Percentiles rank a stretch among this genome's conserved stretches.
These are phyloP conservation scores for Orchestia grillus DNA, from an alignment of 1,140 invertebrate genomes.

Conservation along the genomic window DNA sequence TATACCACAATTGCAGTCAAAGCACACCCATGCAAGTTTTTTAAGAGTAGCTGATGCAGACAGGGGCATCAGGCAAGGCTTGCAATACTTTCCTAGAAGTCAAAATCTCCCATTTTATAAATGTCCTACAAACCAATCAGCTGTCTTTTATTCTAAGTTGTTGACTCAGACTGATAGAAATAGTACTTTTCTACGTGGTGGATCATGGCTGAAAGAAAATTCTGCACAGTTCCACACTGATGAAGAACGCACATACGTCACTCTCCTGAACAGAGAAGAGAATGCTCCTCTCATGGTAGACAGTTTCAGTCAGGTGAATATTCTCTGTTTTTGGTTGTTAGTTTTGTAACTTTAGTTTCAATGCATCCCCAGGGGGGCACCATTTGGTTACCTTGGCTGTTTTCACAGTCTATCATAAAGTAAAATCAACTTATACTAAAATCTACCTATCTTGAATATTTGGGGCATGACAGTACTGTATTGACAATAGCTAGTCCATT, in stretches of 20 bases:
- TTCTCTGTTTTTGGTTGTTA: background rate
- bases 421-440: no score
- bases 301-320: background rate
- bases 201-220: background rate
- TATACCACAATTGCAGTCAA: background rate
- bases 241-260: background rate
- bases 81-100: background rate
- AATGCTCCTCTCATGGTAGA: background rate
- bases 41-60: background rate
- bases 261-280: background rate
- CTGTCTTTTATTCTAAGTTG: background rate
- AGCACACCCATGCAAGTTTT: background rate
- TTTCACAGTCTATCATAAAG: no score
- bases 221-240: background rate
- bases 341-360: background rate
- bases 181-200: background rate
- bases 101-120: background rate
- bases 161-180: background rate
- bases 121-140: background rate
- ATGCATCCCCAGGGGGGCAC: no score
- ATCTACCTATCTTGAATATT: no score
- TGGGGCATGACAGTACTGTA: no score
- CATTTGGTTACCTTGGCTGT: no score
- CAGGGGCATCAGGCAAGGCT: background rate
- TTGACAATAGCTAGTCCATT: no score